Percentiles rank a stretch among this genome's conserved stretches.
Conservation (phyloP, 2,797 vertebrate species). For the Micromesistius poutassou region DNA sequence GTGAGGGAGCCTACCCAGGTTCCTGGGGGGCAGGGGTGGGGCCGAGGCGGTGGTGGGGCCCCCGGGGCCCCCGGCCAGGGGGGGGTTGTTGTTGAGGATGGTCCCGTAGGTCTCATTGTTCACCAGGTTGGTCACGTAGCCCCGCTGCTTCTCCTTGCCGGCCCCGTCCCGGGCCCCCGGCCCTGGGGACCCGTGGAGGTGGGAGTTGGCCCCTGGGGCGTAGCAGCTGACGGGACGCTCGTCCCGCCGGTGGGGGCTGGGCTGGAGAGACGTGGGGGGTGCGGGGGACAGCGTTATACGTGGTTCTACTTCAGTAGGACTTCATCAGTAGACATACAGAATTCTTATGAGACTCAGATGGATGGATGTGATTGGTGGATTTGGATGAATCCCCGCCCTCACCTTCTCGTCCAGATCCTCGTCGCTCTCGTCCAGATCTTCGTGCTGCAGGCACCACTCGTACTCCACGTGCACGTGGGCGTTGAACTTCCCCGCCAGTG, state of each 20-base stretch:
- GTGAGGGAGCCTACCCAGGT: slow-evolving; percentile 76
- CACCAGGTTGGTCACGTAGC: slow-evolving; percentile 85
- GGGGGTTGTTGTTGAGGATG: slow-evolving; percentile 78
- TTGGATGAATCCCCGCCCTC: slow-evolving; percentile 6
- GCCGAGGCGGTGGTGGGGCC: slow-evolving; percentile 61
- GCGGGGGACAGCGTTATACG: background rate
- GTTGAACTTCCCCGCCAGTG: slow-evolving; percentile 92
- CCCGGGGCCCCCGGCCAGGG: slow-evolving; percentile 59
- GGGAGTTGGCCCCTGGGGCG: slow-evolving; percentile 75
- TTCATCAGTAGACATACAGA: background rate
- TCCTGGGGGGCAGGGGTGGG: slow-evolving; percentile 92
- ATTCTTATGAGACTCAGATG: background rate
- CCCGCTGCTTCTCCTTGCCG: slow-evolving; percentile 86
- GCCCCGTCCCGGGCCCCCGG: slow-evolving; percentile 75
- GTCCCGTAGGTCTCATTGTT: slow-evolving; percentile 98
- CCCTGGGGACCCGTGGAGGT: slow-evolving; percentile 57
- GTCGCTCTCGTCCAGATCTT: slow-evolving; percentile 96
- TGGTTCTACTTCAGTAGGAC: too few relatives aligned
- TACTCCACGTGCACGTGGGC: slow-evolving; percentile 97
- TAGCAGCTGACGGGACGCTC: slow-evolving; percentile 95
- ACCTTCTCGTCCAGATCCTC: slow-evolving; percentile 96
- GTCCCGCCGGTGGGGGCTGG: slow-evolving; percentile 91
- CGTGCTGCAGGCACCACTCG: slow-evolving; percentile 94
- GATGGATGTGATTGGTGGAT: background rate
- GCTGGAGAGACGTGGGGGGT: slow-evolving; percentile 64